Percentiles rank a stretch among this genome's conserved stretches.
Conservation (phyloP, 2,113 vertebrate species). For the Corynorhinus townsendii region DNA sequence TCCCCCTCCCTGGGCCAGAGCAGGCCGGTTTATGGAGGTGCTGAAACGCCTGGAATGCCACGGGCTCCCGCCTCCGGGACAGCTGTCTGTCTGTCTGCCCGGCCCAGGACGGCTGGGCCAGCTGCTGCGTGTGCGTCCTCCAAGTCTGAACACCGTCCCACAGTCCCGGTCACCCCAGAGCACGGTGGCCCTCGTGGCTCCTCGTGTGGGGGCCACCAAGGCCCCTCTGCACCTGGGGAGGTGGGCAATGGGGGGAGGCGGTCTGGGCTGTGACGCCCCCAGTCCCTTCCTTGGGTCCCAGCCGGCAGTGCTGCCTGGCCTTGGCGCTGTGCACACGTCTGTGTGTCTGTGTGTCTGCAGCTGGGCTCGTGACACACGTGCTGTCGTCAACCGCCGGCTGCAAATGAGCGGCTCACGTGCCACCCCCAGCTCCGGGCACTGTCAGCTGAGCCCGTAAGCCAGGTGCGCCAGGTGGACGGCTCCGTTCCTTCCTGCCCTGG, state of each 20-base stretch:
- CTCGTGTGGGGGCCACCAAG: rapidly evolving
- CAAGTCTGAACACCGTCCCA: rapidly evolving
- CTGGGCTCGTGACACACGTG: rapidly evolving
- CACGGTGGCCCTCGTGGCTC: not conserved
- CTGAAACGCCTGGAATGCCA: constrained; percentile 51
- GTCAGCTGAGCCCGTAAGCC: not conserved
- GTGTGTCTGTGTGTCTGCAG: no score
- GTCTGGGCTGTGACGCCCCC: rapidly evolving
- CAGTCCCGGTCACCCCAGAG: not conserved
- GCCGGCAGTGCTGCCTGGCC: no score
- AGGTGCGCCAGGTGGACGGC: rapidly evolving
- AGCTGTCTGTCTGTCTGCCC: constrained; percentile 67
- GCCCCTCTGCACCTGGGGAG: not conserved
- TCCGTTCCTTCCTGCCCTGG: rapidly evolving
- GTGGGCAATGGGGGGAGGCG: no score
- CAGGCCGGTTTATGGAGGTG: constrained; percentile 25
- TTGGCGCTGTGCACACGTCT: rapidly evolving
- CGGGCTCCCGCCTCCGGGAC: constrained; percentile 27
- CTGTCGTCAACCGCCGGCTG: rapidly evolving
- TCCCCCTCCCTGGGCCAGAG: not conserved
- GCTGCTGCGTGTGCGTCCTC: constrained; percentile 75
- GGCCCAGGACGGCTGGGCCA: constrained; percentile 57
- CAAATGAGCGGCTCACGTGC: rapidly evolving
- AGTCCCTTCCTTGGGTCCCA: not conserved
- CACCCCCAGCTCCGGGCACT: not conserved